Conservation (phyloP, 1,140 invertebrate species). For the Nylanderia fulva region DNA sequence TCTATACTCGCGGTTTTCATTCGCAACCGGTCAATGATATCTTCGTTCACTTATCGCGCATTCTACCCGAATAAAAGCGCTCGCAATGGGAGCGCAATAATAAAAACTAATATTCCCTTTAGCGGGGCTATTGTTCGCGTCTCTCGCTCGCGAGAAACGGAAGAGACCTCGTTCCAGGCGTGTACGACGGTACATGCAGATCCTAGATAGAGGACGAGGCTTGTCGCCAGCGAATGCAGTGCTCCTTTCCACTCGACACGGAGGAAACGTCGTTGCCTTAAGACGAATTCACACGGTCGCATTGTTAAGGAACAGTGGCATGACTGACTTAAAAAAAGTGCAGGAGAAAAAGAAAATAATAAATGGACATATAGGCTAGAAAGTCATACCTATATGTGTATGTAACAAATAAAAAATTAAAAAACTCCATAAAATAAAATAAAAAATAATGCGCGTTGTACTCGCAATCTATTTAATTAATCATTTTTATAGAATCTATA, state of each 20-base stretch:
- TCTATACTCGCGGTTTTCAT: constrained; percentile 37
- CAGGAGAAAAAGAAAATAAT: neutral
- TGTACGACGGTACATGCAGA: constrained; percentile 63
- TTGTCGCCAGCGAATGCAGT: constrained; percentile 62
- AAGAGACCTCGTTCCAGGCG: constrained; percentile 31
- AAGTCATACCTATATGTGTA: neutral
- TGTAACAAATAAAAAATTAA: neutral
- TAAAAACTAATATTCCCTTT: constrained; percentile 73
- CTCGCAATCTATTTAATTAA: neutral
- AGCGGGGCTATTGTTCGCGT: constrained; percentile 70
- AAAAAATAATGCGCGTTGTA: neutral
- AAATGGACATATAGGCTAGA: no score
- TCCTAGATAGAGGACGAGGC: constrained; percentile 66
- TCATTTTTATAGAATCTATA: neutral
- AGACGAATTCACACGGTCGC: constrained; percentile 30
- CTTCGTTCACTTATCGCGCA: constrained; percentile 35
- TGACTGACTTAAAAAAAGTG: neutral
- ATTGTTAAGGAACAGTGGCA: neutral
- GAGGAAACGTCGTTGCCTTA: constrained; percentile 43
- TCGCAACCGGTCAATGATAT: constrained; percentile 39
- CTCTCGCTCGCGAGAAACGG: constrained; percentile 51
- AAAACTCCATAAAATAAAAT: neutral
- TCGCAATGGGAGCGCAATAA: constrained; percentile 31
- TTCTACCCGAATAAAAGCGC: constrained; percentile 39
- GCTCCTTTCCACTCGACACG: constrained; percentile 17